These are phyloP conservation scores for Chelon auratus DNA, from an alignment of 2,797 vertebrate genomes.

Conservation along the genomic window DNA sequence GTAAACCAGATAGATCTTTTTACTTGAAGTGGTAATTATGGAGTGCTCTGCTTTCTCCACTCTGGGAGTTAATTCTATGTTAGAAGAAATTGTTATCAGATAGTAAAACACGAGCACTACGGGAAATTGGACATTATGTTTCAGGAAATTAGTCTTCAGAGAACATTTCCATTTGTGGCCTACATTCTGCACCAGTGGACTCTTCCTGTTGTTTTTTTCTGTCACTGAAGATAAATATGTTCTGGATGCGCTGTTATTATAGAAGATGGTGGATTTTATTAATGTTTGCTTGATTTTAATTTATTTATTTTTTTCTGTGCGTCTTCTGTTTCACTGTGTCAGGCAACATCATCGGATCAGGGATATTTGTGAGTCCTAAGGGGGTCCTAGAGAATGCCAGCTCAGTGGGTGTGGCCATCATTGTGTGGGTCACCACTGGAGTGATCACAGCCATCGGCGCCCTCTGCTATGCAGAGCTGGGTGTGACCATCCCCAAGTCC, in stretches of 20 bases:
- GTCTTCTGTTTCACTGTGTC: background rate
- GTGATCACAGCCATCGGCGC: slow-evolving; percentile 90
- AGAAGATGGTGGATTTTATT: background rate
- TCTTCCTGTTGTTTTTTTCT: background rate
- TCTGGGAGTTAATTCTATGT: background rate
- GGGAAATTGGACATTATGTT: background rate
- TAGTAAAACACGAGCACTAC: background rate
- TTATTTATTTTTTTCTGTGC: background rate
- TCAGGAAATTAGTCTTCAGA: background rate
- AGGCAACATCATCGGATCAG: slow-evolving; percentile 92
- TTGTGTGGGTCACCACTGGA: slow-evolving; percentile 88
- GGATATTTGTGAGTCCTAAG: slow-evolving; percentile 92
- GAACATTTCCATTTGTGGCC: background rate
- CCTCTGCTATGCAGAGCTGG: slow-evolving; percentile 91
- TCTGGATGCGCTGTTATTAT: background rate
- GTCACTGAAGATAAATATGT: background rate
- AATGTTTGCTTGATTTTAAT: background rate
- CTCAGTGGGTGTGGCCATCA: slow-evolving; percentile 88
- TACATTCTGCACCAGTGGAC: background rate
- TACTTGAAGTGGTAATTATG: background rate
- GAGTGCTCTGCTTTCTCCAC: background rate
- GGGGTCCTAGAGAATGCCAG: slow-evolving; percentile 90
- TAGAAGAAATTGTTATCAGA: background rate
- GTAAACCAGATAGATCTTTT: background rate
- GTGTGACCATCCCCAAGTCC: slow-evolving; percentile 92